These are phyloP conservation scores for Sycophila sp. DNA, from an alignment of 1,140 invertebrate genomes.

Conservation along the genomic window DNA sequence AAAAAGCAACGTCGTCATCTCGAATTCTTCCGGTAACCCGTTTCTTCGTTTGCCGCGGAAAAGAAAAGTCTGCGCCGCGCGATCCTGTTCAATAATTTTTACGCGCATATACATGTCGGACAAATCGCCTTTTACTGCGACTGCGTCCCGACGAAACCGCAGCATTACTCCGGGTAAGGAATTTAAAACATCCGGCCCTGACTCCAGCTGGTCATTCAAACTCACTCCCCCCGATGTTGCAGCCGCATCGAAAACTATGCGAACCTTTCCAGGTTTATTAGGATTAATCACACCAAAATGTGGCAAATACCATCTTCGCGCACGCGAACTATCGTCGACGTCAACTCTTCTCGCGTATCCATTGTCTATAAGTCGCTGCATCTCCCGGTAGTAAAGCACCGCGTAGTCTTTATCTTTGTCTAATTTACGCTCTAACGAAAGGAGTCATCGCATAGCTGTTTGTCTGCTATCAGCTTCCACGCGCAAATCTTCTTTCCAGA, in stretches of 20 bases:
- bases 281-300: constrained; percentile 18
- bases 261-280: constrained; percentile 26
- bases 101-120: constrained; percentile 36
- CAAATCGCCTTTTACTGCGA: constrained; percentile 32
- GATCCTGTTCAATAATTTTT: constrained; percentile 17
- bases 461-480: background rate
- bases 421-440: background rate
- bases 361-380: background rate
- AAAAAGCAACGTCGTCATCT: constrained; percentile 38
- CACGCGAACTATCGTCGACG: background rate
- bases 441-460: background rate
- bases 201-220: constrained; percentile 31
- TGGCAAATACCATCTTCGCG: constrained; percentile 3
- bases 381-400: background rate
- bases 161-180: constrained; percentile 16
- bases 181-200: constrained; percentile 30
- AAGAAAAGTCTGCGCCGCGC: constrained; percentile 17
- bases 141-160: background rate
- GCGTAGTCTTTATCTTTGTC: background rate
- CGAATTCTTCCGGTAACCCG: background rate
- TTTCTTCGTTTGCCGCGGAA: constrained; percentile 1
- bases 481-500: background rate
- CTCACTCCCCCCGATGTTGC: constrained; percentile 14
- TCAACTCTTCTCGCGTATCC: constrained; percentile 6
- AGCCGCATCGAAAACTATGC: constrained; percentile 33